Percentiles rank a stretch among this genome's conserved stretches.
Conservation (phyloP, 2,113 vertebrate genomes). For the Neomonachus schauinslandi region DNA sequence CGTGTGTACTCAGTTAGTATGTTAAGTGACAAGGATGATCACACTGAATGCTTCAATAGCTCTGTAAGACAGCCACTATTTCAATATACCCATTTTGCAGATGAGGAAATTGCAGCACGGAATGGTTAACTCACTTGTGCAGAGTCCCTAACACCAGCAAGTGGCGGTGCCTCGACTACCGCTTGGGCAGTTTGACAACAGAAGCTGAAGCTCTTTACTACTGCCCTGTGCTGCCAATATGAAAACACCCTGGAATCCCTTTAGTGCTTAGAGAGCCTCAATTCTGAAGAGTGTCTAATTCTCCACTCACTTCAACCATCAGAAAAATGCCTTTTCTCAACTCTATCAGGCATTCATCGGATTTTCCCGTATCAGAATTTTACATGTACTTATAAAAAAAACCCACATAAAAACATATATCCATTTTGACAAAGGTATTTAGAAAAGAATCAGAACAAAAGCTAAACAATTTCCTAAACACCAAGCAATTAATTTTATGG, state of each 20-base stretch:
- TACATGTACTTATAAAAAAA: background rate
- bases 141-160: background rate
- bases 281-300: conserved; percentile 14
- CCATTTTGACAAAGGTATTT: background rate
- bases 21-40: background rate
- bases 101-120: background rate
- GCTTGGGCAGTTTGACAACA: background rate
- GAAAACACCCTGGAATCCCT: background rate
- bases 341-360: background rate
- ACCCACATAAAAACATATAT: background rate
- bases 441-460: background rate
- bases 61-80: background rate
- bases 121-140: conserved; percentile 18
- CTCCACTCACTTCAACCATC: background rate
- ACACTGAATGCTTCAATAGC: background rate
- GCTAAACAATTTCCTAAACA: background rate
- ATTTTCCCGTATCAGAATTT: conserved; percentile 21
- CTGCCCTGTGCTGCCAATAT: background rate
- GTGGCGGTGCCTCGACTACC: background rate
- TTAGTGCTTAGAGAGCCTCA: background rate
- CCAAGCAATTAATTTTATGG: conserved; percentile 30
- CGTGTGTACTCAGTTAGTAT: background rate
- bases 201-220: background rate
- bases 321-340: conserved; percentile 31
- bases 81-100: background rate